phyloP scores from a whole-genome alignment of 2,888 invertebrate species.

The Pheosia gnoma region DNA sequence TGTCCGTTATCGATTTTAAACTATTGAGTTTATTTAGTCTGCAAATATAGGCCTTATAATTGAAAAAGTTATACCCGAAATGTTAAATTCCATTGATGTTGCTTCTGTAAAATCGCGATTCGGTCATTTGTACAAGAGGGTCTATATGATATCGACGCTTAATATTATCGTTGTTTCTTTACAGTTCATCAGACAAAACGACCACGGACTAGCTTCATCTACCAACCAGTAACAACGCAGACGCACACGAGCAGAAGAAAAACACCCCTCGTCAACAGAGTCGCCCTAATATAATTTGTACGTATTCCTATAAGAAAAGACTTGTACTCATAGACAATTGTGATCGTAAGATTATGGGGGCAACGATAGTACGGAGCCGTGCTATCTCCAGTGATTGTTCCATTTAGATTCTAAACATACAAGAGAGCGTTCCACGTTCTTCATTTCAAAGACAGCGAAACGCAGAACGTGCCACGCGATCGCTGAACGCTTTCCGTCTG shows the following conservation, averaged over 20 bases:
- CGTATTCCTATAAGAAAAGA: slow-evolving; percentile 38
- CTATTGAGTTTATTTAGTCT: no score
- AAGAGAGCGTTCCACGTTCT: no score
- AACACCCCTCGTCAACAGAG: slow-evolving; percentile 85
- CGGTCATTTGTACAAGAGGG: no score
- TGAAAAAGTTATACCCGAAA: no score
- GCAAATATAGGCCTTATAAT: no score
- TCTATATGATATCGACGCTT: no score
- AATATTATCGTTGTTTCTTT: slow-evolving; percentile 23
- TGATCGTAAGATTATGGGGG: slow-evolving; percentile 57
- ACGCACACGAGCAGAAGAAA: slow-evolving; percentile 84
- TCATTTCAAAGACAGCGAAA: no score
- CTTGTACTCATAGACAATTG: slow-evolving; percentile 51
- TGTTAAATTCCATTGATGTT: no score
- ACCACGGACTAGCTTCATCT: slow-evolving; percentile 75
- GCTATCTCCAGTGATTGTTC: slow-evolving; percentile 56
- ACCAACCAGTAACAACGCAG: slow-evolving; percentile 71
- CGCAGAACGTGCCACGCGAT: no score
- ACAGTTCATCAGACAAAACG: slow-evolving; percentile 78
- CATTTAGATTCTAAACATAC: slow-evolving; percentile 42
- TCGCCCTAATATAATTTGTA: slow-evolving; percentile 64
- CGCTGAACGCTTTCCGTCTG: no score
- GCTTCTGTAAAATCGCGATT: no score
- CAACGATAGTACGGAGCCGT: slow-evolving; percentile 44
- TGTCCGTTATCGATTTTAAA: no score